Percentiles rank a stretch among this genome's conserved stretches.
These are phyloP conservation scores for Heteropelma amictum DNA, from an alignment of 2,888 invertebrate species.

Conservation along the genomic window DNA sequence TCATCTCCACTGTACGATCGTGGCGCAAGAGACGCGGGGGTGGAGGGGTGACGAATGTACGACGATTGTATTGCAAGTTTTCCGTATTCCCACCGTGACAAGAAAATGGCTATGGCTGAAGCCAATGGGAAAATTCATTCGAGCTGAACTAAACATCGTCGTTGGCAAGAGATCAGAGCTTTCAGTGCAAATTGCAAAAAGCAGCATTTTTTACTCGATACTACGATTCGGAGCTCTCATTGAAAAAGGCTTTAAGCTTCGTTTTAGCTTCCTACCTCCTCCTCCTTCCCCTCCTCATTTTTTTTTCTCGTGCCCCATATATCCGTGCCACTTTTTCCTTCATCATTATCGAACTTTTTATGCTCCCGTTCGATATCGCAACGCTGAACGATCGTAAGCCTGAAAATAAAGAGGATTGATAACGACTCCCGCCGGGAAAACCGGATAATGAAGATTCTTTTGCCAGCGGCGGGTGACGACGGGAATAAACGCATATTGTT, in stretches of 20 bases:
- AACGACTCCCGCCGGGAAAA: constrained; percentile 52
- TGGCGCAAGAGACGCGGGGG: too few species aligned
- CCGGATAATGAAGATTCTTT: constrained; percentile 60
- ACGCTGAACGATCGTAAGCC: constrained; percentile 48
- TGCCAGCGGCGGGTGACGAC: constrained; percentile 46
- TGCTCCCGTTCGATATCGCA: constrained; percentile 45
- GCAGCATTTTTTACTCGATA: constrained; percentile 44
- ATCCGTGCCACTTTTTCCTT: constrained; percentile 49
- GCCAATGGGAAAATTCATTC: constrained; percentile 36
- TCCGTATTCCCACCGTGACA: too few species aligned
- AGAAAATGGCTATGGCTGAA: too few species aligned
- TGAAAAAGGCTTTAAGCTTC: constrained; percentile 17
- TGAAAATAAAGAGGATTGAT: constrained; percentile 58
- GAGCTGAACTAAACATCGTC: constrained; percentile 34
- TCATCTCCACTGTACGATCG: too few species aligned
- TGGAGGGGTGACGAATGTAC: too few species aligned
- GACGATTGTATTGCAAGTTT: too few species aligned
- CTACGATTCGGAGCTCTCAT: constrained; percentile 28
- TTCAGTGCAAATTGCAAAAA: constrained; percentile 41
- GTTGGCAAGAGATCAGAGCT: constrained; percentile 29
- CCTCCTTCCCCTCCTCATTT: too few species aligned
- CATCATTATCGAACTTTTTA: constrained; percentile 54
- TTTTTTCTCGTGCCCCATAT: constrained; percentile 23
- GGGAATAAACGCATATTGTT: constrained; percentile 51
- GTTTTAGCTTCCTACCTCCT: constrained; percentile 6